Evolutionary conservation across 2,113 vertebrate species (phyloP).

Genomic region (Cacatua alba): DNA sequence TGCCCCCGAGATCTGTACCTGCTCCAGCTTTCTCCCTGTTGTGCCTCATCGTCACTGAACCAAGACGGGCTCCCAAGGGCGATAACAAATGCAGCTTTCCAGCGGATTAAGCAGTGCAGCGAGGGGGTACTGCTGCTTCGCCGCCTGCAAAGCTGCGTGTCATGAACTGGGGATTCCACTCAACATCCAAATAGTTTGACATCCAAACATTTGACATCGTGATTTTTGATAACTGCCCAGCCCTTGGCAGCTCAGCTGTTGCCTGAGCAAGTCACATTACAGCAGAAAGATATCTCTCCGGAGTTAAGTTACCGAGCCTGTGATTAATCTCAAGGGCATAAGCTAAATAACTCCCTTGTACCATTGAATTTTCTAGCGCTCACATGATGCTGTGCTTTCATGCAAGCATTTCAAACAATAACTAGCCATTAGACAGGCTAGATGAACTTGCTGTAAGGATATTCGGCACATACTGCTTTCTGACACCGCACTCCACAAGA

Average conservation of each 20-base stretch:
- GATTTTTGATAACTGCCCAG: neutral
- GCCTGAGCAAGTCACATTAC: neutral
- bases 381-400: neutral
- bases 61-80: neutral
- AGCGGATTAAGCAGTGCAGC: neutral
- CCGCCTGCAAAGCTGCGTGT: neutral
- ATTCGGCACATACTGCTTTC: neutral
- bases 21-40: neutral
- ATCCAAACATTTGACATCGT: neutral
- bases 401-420: constrained; percentile 31
- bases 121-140: neutral
- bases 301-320: neutral
- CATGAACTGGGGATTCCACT: neutral
- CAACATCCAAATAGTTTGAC: neutral
- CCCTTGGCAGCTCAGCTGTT: neutral
- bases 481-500: rapidly evolving
- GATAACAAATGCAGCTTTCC: neutral
- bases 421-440: constrained; percentile 21
- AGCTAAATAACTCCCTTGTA: constrained; percentile 12
- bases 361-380: neutral
- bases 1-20: neutral
- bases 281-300: neutral
- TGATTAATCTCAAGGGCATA: constrained; percentile 44
- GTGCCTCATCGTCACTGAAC: neutral
- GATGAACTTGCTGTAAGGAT: neutral